Evolutionary conservation across 2,113 vertebrate species (phyloP).

Genomic region (Myotis davidii): DNA sequence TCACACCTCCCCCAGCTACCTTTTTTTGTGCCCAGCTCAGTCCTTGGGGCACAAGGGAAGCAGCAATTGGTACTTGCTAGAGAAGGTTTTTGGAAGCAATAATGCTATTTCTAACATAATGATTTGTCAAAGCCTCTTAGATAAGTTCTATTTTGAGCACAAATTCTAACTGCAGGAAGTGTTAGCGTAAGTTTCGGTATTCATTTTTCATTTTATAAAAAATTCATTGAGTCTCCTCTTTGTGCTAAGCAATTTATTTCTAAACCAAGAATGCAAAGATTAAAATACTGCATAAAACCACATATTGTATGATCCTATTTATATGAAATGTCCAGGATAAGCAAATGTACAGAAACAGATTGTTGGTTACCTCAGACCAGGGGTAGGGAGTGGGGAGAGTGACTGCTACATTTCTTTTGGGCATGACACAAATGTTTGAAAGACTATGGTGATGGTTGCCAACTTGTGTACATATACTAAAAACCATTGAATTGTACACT

Average conservation of each 20-base stretch:
- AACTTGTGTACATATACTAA: background rate
- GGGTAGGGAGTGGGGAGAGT: background rate
- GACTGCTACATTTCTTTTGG: background rate
- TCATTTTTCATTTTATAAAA: conserved; percentile 26
- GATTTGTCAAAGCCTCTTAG: background rate
- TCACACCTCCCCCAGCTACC: background rate
- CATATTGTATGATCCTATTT: background rate
- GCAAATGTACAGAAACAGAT: background rate
- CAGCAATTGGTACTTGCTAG: background rate
- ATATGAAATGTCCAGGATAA: background rate
- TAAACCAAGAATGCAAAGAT: conserved; percentile 6
- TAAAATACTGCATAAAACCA: background rate
- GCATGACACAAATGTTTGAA: background rate
- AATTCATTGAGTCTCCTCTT: background rate
- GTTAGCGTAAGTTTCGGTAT: background rate
- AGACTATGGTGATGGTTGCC: background rate
- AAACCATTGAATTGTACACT: background rate
- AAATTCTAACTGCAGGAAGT: background rate
- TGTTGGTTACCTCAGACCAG: background rate
- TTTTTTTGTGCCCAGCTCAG: background rate
- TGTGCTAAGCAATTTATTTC: conserved; percentile 28
- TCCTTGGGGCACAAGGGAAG: background rate
- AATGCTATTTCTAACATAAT: background rate
- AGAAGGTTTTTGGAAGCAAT: background rate
- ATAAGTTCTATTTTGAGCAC: background rate